Conservation (phyloP, 2,113 vertebrate species). For the Hassar affinis region DNA sequence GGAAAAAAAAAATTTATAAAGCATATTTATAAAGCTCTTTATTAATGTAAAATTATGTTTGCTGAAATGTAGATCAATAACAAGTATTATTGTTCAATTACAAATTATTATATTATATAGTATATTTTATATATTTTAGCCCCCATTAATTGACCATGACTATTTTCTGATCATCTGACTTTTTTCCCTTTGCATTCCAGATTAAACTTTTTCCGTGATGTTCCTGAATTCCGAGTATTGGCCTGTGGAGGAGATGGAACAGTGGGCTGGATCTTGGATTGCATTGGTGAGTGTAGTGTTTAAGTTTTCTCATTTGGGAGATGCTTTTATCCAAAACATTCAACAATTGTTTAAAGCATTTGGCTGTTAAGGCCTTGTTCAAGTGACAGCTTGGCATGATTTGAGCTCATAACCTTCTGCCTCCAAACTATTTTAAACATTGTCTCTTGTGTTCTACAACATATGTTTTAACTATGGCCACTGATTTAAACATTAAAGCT, state of each 20-base stretch:
- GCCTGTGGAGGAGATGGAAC: constrained; percentile 91
- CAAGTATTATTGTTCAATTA: neutral
- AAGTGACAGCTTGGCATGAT: neutral
- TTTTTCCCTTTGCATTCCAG: constrained; percentile 62
- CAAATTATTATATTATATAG: neutral
- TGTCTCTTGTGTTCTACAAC: neutral
- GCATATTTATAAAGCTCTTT: neutral
- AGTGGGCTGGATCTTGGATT: constrained; percentile 91
- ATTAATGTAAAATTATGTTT: neutral
- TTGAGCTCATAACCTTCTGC: neutral
- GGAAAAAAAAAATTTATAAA: neutral
- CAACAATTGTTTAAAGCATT: neutral
- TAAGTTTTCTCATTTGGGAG: neutral
- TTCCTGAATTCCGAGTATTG: constrained; percentile 81
- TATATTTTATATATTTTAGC: neutral
- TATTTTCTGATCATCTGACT: neutral
- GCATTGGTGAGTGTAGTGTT: constrained; percentile 74
- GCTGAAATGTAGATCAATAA: neutral
- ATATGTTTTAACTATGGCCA: constrained; percentile 28
- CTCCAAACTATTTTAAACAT: neutral
- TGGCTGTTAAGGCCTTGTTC: neutral
- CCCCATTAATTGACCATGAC: neutral
- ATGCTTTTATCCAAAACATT: neutral
- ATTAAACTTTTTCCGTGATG: constrained; percentile 86
- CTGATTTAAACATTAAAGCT: neutral